Conservation (phyloP, 1,140 invertebrate genomes). For the Aplysia californica region DNA sequence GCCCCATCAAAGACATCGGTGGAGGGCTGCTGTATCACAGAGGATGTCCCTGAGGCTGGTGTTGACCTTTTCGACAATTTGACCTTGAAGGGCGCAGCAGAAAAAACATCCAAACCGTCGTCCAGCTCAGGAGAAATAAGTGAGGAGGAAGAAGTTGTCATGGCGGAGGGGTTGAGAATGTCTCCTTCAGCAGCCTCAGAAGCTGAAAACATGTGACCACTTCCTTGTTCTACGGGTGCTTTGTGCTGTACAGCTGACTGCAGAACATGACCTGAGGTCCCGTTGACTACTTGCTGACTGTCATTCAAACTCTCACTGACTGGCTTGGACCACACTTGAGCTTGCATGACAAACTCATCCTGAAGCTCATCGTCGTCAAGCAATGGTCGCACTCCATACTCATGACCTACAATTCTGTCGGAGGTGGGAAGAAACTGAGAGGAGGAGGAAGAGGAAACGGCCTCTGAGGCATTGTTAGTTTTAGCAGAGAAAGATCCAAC, state of each 20-base stretch:
- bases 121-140: constrained; percentile 28
- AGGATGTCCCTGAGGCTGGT: constrained; percentile 35
- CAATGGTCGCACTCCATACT: constrained; percentile 82
- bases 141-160: constrained; percentile 29
- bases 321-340: constrained; percentile 25
- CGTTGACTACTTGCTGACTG: not conserved
- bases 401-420: constrained; percentile 77
- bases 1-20: constrained; percentile 54
- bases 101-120: constrained; percentile 58
- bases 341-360: constrained; percentile 68
- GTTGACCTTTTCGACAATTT: constrained; percentile 50
- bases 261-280: not conserved
- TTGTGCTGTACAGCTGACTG: not conserved
- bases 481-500: not conserved
- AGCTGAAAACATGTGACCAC: constrained; percentile 26
- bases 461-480: not conserved
- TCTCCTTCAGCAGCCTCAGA: constrained; percentile 37
- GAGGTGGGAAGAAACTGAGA: constrained; percentile 4
- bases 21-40: constrained; percentile 3
- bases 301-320: not conserved
- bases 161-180: constrained; percentile 14
- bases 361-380: constrained; percentile 83
- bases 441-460: not conserved
- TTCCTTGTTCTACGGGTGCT: no score
- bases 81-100: constrained; percentile 64